Conservation (phyloP, 2,797 vertebrate genomes). For the Ara ararauna region DNA sequence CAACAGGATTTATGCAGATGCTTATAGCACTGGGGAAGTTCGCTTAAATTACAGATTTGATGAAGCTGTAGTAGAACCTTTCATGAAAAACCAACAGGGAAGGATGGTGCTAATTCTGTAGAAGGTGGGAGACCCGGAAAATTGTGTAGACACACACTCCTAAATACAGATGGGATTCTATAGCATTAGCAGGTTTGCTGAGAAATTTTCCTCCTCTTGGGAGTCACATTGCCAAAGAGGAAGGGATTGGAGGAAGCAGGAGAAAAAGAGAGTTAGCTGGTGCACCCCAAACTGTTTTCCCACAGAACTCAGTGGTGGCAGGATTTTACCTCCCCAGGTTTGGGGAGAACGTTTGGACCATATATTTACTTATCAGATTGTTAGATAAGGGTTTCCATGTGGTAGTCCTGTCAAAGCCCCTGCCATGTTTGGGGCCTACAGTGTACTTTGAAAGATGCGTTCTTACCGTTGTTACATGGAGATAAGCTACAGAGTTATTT, state of each 20-base stretch:
- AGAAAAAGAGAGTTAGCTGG: neutral
- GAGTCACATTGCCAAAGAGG: neutral
- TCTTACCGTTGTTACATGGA: conserved; percentile 6
- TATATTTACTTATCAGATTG: neutral
- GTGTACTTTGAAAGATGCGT: neutral
- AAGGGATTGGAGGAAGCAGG: neutral
- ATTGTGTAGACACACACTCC: neutral
- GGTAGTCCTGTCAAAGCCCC: neutral
- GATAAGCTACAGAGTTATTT: conserved; percentile 41
- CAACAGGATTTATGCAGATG: neutral
- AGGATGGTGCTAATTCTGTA: neutral
- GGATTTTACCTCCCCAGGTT: neutral
- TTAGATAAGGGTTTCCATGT: neutral
- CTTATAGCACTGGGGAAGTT: neutral
- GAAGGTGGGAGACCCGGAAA: neutral
- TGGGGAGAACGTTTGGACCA: neutral
- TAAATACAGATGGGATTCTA: neutral
- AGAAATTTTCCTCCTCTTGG: neutral
- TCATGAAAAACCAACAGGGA: neutral
- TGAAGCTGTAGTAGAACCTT: neutral
- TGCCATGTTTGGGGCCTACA: neutral
- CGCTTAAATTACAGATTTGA: neutral
- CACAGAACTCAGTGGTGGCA: neutral
- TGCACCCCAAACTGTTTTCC: neutral
- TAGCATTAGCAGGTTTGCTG: neutral